Evolutionary conservation across 1,140 invertebrate genomes (phyloP), one percentile per base, ranked within the genome.

Genomic region (Aporrectodea caliginosa): DNA sequence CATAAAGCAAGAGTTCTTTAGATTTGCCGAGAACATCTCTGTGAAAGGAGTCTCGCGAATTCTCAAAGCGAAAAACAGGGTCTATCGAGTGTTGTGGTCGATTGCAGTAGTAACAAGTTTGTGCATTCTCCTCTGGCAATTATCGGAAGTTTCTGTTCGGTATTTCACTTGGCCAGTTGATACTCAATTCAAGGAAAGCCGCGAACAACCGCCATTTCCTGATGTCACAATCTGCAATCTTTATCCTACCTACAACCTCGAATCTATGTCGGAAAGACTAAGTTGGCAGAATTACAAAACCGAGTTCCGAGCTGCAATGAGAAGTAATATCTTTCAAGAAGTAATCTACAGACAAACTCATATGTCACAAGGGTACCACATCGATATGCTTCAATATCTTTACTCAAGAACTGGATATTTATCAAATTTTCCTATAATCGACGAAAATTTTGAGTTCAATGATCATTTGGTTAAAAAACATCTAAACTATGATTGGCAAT

Each of bases 1-100:
- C n/a, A n/a, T n/a, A n/a, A 76, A 68, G 43, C 6, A 76, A 58
- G 75, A 76, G 31, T 35, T 76, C 22, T 27, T 22, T 27, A 76
- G 43, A 1, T 76, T 58, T 35, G 75, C 32, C 2, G 75, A 76
- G 43, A 76, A 16, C 16, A 58, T 35, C 29, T 76, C 75, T 29
- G 33, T 76, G 22, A 35, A 35, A 27, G 75, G 75, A 29, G 29
- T 76, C 27, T 1, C 75, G 43, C 33, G 43, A 43, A 58, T 76
- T 27, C 22, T 76, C 31, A 76, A 76, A 76, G 16, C 75, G 22
- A 76, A 27, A 1, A 35, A 76, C 35, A 58, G 22, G 16, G 29
- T 76, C 27, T 35, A 35, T n/a, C 33, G 43, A 43, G 22, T 76
- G 16, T 1, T 76, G 1, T 76, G 75, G 75, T n/a, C 43, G 16